Evolutionary conservation across 2,888 invertebrate genomes (phyloP).

Genomic region (Tetheella fluctuosa): DNA sequence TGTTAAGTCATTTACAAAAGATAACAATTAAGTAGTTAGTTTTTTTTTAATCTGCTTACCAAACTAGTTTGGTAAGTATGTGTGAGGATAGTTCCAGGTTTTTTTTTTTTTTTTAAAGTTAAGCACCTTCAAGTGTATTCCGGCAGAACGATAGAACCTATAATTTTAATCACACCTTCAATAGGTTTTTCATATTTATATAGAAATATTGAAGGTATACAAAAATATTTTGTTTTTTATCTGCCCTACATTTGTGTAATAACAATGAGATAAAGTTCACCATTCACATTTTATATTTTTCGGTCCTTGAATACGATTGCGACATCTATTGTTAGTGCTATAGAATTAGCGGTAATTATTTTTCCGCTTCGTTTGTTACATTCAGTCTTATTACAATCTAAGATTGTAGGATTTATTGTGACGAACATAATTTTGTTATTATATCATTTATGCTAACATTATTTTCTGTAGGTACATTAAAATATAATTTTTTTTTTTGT

Average conservation of each 20-base stretch:
- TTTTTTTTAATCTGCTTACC: no score
- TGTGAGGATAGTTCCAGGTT: no score
- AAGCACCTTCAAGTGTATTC: neutral
- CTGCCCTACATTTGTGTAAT: neutral
- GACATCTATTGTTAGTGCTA: neutral
- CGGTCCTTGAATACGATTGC: neutral
- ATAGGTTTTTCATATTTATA: neutral
- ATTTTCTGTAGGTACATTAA: neutral
- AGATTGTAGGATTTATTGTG: neutral
- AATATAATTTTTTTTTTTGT: no score
- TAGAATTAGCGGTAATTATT: slow-evolving; percentile 5
- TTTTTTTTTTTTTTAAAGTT: no score
- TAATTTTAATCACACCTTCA: no score
- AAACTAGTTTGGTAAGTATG: no score
- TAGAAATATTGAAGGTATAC: neutral
- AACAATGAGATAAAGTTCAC: slow-evolving; percentile 1
- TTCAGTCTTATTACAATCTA: neutral
- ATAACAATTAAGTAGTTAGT: no score
- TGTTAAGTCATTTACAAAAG: no score
- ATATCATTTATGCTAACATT: no score
- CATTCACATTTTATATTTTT: neutral
- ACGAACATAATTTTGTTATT: neutral
- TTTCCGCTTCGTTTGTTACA: neutral
- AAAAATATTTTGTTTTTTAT: neutral
- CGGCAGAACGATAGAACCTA: no score